Conservation (phyloP, 2,888 invertebrate genomes). For the Colostygia pectinataria region DNA sequence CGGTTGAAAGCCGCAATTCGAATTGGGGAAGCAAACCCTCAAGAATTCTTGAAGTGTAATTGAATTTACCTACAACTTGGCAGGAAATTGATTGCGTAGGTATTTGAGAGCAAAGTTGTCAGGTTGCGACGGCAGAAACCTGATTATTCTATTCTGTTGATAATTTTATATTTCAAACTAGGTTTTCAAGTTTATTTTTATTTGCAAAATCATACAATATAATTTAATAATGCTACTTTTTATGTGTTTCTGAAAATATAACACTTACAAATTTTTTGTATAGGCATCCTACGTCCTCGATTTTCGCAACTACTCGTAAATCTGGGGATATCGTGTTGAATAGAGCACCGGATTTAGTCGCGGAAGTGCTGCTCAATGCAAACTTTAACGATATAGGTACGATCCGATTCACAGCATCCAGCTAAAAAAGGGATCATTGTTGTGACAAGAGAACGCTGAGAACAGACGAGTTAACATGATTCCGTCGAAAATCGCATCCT, state of each 20-base stretch:
- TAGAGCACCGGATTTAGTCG: constrained; percentile 48
- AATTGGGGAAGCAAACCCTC: constrained; percentile 47
- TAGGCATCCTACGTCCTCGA: too few species aligned
- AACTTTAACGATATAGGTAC: constrained; percentile 63
- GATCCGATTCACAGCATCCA: constrained; percentile 61
- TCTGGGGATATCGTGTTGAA: constrained; percentile 42
- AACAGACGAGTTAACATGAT: constrained; percentile 71
- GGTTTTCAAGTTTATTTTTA: too few species aligned
- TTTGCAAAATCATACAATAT: too few species aligned
- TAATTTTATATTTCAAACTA: neutral
- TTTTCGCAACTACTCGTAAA: constrained; percentile 10
- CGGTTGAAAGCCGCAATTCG: constrained; percentile 33
- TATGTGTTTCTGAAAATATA: too few species aligned
- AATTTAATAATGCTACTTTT: too few species aligned
- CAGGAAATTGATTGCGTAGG: constrained; percentile 34
- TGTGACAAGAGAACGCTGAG: constrained; percentile 68
- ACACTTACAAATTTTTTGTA: too few species aligned
- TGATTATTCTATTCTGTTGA: too few species aligned
- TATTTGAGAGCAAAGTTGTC: constrained; percentile 14
- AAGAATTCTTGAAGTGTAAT: constrained; percentile 43
- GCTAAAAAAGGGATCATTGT: constrained; percentile 52
- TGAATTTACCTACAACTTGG: constrained; percentile 56
- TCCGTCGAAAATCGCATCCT: constrained; percentile 77
- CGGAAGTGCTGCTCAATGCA: constrained; percentile 63
- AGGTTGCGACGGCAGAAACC: too few species aligned